Evolutionary conservation across 2,888 invertebrate genomes (phyloP).

Genomic region (Chrysomela aeneicollis): DNA sequence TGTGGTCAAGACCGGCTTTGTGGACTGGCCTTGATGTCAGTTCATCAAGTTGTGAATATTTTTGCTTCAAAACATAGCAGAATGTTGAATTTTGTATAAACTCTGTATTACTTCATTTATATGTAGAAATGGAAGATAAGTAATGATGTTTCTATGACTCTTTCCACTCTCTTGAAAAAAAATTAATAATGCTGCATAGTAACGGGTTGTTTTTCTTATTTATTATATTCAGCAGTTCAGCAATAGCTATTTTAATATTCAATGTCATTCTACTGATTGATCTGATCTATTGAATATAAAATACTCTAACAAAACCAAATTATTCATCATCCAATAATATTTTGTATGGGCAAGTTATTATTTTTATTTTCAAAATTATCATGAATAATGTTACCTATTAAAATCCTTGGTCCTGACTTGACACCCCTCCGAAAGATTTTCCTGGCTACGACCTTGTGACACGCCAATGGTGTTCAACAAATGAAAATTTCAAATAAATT

Average conservation of each 20-base stretch:
- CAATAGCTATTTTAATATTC: slow-evolving; percentile 10
- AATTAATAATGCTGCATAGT: slow-evolving; percentile 3
- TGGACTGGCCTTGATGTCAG: slow-evolving; percentile 4
- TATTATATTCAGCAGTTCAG: not conserved
- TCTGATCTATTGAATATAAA: slow-evolving; percentile 13
- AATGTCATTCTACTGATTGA: slow-evolving; percentile 16
- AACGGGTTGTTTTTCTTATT: slow-evolving; percentile 11
- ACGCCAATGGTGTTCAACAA: no score
- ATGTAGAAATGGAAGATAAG: no score
- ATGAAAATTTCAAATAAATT: no score
- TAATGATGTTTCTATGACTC: slow-evolving; percentile 1
- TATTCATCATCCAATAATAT: slow-evolving; percentile 10
- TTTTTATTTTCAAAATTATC: slow-evolving; percentile 3
- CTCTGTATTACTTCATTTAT: not conserved
- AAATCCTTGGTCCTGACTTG: slow-evolving; percentile 4
- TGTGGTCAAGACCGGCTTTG: slow-evolving; percentile 3
- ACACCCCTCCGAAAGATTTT: slow-evolving; percentile 5
- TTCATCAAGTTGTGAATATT: slow-evolving; percentile 3
- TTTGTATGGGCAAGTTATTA: slow-evolving; percentile 12
- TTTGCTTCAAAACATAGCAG: slow-evolving; percentile 8
- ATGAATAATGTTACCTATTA: slow-evolving; percentile 1
- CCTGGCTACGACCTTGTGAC: slow-evolving; percentile 15
- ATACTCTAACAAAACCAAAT: slow-evolving; percentile 14
- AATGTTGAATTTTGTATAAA: slow-evolving; percentile 8
- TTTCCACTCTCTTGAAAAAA: not conserved